phyloP scores from a whole-genome alignment of 2,113 vertebrate species.

The Brachypodius melanocephalos region DNA sequence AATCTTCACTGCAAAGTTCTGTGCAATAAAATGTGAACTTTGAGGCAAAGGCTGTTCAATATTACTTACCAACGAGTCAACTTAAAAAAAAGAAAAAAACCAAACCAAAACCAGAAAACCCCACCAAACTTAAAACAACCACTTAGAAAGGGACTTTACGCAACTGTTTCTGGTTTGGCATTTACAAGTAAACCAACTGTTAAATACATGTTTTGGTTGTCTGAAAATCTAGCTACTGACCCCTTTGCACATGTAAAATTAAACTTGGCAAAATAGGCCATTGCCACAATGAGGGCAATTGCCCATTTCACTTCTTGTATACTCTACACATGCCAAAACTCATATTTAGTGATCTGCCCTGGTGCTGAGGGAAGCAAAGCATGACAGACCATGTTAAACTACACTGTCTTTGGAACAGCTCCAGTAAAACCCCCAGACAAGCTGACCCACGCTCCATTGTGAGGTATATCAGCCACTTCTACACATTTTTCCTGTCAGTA shows the following conservation, averaged over 20 bases:
- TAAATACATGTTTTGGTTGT: constrained; percentile 9
- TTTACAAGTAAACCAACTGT: constrained; percentile 16
- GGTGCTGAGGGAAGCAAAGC: neutral
- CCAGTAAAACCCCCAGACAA: neutral
- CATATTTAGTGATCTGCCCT: neutral
- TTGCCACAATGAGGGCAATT: neutral
- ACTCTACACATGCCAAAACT: neutral
- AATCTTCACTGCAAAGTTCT: neutral
- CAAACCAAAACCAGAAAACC: neutral
- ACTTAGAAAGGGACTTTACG: constrained; percentile 9
- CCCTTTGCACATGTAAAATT: neutral
- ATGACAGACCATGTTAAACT: neutral
- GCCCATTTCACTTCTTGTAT: neutral
- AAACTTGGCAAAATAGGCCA: neutral
- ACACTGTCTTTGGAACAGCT: neutral
- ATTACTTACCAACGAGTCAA: neutral
- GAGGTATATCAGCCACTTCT: neutral
- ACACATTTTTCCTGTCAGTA: neutral
- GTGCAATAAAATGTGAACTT: neutral
- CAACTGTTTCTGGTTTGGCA: constrained; percentile 29
- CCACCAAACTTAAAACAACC: neutral
- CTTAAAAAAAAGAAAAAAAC: neutral
- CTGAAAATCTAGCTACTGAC: neutral
- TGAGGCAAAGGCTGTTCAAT: neutral
- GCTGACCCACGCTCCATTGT: neutral